These are phyloP conservation scores for Cryptoblepharus egeriae DNA, from an alignment of 2,797 vertebrate genomes.

Conservation along the genomic window DNA sequence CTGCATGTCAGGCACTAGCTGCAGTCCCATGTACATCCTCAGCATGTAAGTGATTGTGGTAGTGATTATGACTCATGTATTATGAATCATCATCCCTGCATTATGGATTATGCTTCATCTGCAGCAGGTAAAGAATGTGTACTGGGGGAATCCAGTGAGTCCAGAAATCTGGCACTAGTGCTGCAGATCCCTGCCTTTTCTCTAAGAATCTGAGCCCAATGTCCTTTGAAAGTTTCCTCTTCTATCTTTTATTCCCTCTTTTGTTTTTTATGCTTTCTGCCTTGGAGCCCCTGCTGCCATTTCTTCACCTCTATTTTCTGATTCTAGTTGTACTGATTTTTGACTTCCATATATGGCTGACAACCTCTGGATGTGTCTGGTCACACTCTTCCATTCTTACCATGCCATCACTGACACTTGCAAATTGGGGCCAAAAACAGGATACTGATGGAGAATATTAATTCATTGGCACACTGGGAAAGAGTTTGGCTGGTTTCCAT, in stretches of 20 bases:
- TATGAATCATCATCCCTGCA: no score
- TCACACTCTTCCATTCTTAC: background rate
- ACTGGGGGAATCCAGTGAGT: no score
- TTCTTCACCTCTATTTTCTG: background rate
- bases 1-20: no score
- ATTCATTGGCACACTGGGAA: background rate
- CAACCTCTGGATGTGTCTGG: constrained; percentile 21
- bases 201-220: no score
- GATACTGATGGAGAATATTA: background rate
- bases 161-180: no score
- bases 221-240: background rate
- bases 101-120: no score
- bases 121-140: no score
- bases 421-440: constrained; percentile 11
- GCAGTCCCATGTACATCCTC: no score
- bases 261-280: background rate
- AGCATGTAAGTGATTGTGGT: no score
- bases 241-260: background rate
- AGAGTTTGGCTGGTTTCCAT: background rate
- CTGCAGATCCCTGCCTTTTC: no score
- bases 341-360: background rate
- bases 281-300: background rate
- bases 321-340: background rate
- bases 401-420: constrained; percentile 19
- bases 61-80: no score